Conservation (phyloP, 2,888 invertebrate species). For the Tetanocera ferruginea region DNA sequence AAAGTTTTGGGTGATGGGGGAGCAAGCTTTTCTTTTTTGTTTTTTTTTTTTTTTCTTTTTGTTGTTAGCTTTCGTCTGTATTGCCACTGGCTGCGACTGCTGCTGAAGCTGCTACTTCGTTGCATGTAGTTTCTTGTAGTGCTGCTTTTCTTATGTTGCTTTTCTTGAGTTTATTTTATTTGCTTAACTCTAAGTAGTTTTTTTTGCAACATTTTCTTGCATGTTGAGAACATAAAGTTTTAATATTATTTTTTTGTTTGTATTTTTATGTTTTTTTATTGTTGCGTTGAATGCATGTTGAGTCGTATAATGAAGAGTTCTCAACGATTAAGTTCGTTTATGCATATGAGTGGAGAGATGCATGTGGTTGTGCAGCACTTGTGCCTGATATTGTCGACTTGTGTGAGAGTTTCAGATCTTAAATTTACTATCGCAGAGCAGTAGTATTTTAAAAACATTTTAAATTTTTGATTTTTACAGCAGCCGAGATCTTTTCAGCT, state of each 20-base stretch:
- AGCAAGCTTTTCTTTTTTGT: not conserved
- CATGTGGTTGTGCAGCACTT: not conserved
- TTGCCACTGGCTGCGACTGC: not conserved
- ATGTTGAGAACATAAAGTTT: not conserved
- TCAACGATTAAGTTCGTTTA: not conserved
- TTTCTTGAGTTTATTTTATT: not conserved
- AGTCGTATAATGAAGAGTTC: slow-evolving; percentile 11
- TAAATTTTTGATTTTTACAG: not conserved
- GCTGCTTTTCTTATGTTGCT: not conserved
- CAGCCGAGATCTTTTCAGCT: not conserved
- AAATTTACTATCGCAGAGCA: no score
- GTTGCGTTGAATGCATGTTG: not conserved
- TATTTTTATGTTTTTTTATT: not conserved
- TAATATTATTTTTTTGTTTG: not conserved
- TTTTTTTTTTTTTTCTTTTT: not conserved
- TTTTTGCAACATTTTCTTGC: not conserved
- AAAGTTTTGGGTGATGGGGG: not conserved
- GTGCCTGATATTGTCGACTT: no score
- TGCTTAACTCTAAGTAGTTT: not conserved
- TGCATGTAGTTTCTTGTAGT: not conserved
- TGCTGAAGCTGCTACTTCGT: not conserved
- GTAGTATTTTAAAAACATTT: not conserved
- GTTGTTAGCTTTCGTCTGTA: not conserved
- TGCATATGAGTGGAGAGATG: not conserved
- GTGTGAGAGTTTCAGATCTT: no score